Base-by-base conservation (phyloP, 2,888 invertebrate species). In the Helicoverpa assulta region DNA sequence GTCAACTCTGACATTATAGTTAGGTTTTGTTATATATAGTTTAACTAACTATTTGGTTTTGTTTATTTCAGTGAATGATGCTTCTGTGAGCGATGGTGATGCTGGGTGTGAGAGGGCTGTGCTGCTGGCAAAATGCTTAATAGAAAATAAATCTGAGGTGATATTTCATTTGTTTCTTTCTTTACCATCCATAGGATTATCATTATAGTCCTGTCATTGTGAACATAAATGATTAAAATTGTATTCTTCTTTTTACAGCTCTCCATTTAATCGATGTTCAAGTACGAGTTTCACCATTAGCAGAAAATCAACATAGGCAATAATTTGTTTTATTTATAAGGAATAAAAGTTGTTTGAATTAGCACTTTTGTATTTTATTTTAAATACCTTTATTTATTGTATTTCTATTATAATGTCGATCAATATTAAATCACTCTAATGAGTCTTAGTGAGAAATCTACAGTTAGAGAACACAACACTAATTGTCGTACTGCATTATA, bases 101-200 rank as follows among this genome's bases (percentile, higher is more conserved):
- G 85, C 86, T 50, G 91, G 90, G 3, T 92, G 91, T 51, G 89
- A 91, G 12, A 82, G 91, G 54, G 88, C 92, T 2, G 72, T 80
- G 33, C 76, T 90, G 16, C 19, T 91, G 8, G 12, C 63, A 0
- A 55, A 73, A 19, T 85, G 85, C 59, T 63, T 65, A 5, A 6
- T 67, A 3, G 61, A 75, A 1, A 43, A 80, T 7, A 77, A 80
- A 52, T 26, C 67, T 51, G 56, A 70, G 60, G 86, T 83, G 26
- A 26, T 26, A 26, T 26, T 26, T 26, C 0, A 8, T 33, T 33
- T 33, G 6, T 33, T 1, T 33, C 2, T 33, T 1, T 33, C 2
- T 33, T 33, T 37, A 10, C 10, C 26, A 43, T 10, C 16, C 5
- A 52, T 8, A 53, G 29, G 0, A 21, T 21, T 21, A 26, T 26